Evolutionary conservation across 2,888 invertebrate genomes (phyloP).

Genomic region (Ormyrus rosae): DNA sequence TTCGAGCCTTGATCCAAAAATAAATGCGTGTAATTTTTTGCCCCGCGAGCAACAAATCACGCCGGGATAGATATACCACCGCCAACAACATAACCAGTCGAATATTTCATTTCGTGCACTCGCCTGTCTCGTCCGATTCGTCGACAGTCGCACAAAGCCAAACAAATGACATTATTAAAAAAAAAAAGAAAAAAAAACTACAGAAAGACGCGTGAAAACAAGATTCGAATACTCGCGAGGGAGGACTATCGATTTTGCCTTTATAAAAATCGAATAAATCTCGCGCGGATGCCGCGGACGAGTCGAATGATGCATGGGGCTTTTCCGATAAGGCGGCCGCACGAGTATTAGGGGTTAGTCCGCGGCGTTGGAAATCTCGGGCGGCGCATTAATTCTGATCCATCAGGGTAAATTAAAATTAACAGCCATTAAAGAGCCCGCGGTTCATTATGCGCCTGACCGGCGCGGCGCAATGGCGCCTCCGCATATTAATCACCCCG

Average conservation of each 20-base stretch:
- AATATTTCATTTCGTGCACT: background rate
- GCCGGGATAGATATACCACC: background rate
- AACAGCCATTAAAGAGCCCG: conserved; percentile 27
- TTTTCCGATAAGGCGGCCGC: conserved; percentile 11
- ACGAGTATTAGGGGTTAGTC: background rate
- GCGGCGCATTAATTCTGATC: conserved; percentile 34
- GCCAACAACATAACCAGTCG: background rate
- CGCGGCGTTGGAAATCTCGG: background rate
- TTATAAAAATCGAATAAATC: background rate
- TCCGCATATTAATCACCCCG: conserved; percentile 45
- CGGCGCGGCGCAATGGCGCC: background rate
- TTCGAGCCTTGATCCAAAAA: too few relatives aligned
- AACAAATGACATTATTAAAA: too few relatives aligned
- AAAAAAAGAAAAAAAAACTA: too few relatives aligned
- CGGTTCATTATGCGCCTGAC: conserved; percentile 43
- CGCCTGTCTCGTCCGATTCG: background rate
- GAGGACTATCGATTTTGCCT: too few relatives aligned
- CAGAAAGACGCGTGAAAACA: too few relatives aligned
- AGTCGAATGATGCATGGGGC: conserved; percentile 19
- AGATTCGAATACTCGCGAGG: too few relatives aligned
- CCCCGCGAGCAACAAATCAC: too few relatives aligned
- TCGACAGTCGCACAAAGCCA: background rate
- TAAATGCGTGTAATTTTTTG: too few relatives aligned
- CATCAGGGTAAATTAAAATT: conserved; percentile 44
- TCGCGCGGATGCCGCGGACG: background rate